Percentiles rank a stretch among this genome's conserved stretches.
phyloP scores from a whole-genome alignment of 2,113 vertebrate genomes.

The Ia io region DNA sequence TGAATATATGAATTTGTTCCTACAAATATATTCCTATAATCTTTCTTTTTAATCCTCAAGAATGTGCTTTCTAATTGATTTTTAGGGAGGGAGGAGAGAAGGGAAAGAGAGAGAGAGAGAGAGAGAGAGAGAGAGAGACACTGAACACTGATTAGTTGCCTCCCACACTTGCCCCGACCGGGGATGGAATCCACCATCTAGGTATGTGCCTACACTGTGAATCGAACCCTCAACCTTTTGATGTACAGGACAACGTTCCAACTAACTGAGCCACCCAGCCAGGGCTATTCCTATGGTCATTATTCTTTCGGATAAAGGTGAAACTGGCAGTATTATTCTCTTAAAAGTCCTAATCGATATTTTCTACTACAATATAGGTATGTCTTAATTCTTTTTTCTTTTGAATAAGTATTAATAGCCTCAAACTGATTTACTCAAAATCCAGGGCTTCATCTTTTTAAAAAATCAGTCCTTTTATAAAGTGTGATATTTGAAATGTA shows the following conservation, averaged over 20 bases:
- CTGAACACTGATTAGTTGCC: neutral
- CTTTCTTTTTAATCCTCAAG: neutral
- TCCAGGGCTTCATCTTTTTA: neutral
- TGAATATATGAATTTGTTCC: neutral
- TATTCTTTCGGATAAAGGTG: neutral
- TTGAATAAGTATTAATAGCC: neutral
- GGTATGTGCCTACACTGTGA: neutral
- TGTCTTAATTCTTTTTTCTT: neutral
- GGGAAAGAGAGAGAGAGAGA: too few relatives aligned
- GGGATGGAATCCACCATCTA: neutral
- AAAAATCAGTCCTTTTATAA: neutral
- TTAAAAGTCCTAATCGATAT: neutral
- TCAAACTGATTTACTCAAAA: neutral
- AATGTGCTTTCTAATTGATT: neutral
- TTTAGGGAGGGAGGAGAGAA: neutral
- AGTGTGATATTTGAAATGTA: neutral
- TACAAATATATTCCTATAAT: neutral
- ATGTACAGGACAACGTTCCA: neutral
- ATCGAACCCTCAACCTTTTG: neutral
- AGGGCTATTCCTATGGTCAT: neutral
- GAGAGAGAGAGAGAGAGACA: neutral
- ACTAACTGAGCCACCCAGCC: neutral
- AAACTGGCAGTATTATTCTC: neutral
- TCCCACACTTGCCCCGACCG: neutral
- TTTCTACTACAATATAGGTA: neutral